A percentile compares a stretch with the other conserved stretches of the same genome.
Evolutionary conservation across 2,888 invertebrate genomes (phyloP).

Genomic region (Scaptomyza flava): DNA sequence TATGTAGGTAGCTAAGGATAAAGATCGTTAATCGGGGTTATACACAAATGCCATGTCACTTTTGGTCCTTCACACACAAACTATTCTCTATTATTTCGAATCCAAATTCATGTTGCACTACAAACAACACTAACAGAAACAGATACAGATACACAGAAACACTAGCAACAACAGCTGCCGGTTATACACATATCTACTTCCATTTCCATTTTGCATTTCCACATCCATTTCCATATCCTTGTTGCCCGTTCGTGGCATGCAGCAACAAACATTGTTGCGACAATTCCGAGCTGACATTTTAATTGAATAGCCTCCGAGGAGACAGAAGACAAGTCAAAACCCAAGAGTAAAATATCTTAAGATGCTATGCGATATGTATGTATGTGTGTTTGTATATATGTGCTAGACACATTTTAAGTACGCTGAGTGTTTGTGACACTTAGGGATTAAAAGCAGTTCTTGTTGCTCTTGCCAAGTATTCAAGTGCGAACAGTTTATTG

Average conservation of each 20-base stretch:
- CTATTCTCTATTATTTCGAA: constrained; percentile 61
- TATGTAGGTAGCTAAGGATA: constrained; percentile 19
- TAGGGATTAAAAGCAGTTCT: constrained; percentile 33
- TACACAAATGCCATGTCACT: constrained; percentile 28
- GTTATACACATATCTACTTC: constrained; percentile 7
- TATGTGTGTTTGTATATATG: background rate
- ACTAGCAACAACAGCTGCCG: constrained; percentile 32
- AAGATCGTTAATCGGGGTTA: constrained; percentile 38
- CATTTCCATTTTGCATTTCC: background rate
- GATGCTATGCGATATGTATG: constrained; percentile 16
- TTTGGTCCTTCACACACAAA: constrained; percentile 6
- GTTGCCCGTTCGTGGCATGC: constrained; percentile 4
- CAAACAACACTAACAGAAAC: too few species aligned
- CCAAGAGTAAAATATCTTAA: constrained; percentile 18
- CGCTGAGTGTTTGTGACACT: constrained; percentile 36
- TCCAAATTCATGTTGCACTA: constrained; percentile 60
- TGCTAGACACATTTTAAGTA: constrained; percentile 11
- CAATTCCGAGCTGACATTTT: constrained; percentile 65
- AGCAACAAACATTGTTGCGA: constrained; percentile 34
- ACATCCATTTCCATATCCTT: constrained; percentile 1
- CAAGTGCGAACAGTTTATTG: constrained; percentile 69
- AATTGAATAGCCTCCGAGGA: constrained; percentile 59
- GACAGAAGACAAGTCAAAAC: constrained; percentile 9
- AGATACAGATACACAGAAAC: constrained; percentile 9
- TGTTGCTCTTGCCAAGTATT: constrained; percentile 17